Conservation (phyloP, 2,113 vertebrate species). For the Picathartes gymnocephalus region DNA sequence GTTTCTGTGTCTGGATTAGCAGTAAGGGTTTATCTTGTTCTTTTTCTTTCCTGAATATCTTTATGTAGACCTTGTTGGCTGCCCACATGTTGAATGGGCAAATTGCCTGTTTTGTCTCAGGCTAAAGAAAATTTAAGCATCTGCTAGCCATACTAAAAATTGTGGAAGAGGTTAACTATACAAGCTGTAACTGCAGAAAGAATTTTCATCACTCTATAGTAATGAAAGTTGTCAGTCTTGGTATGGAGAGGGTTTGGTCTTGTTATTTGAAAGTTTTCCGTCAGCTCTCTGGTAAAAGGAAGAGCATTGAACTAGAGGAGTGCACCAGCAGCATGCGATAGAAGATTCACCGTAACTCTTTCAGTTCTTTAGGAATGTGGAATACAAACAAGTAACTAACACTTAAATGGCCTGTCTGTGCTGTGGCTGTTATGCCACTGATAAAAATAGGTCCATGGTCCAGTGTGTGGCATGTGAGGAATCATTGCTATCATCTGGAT, state of each 20-base stretch:
- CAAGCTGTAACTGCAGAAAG: not conserved
- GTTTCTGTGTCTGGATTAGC: not conserved
- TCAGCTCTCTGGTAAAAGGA: not conserved
- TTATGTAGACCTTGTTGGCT: not conserved
- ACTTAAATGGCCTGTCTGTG: not conserved
- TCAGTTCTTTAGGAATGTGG: not conserved
- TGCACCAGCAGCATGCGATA: not conserved
- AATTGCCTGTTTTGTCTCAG: not conserved
- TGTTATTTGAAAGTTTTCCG: not conserved
- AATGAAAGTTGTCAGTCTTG: not conserved
- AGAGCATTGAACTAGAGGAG: not conserved
- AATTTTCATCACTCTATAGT: not conserved
- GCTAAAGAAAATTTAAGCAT: not conserved
- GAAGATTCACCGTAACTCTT: not conserved
- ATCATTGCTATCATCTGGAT: not conserved
- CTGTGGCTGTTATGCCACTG: not conserved
- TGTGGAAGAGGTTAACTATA: not conserved
- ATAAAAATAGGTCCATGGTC: constrained; percentile 20
- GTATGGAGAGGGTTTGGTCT: not conserved
- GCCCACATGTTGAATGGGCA: not conserved
- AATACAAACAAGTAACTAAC: not conserved
- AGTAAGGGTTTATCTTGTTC: not conserved
- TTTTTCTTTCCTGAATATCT: not conserved
- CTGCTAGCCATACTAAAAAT: not conserved
- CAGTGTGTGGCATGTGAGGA: constrained; percentile 7